Evolutionary conservation across 1,140 invertebrate genomes (phyloP).

Genomic region (Procambarus clarkii): DNA sequence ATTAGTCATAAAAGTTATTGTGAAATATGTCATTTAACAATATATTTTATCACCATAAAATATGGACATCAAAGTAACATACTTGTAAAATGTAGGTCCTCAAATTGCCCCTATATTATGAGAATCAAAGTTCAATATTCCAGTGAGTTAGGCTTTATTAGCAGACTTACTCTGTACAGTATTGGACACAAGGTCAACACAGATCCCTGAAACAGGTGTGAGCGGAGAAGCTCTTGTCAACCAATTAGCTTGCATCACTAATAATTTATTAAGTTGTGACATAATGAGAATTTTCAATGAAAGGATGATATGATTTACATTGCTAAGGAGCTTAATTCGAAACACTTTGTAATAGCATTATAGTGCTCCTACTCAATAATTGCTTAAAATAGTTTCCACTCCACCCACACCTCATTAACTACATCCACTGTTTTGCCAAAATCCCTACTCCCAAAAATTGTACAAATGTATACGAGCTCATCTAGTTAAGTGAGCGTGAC

Average conservation of each 20-base stretch:
- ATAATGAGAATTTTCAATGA: neutral
- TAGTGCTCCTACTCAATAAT: conserved; percentile 23
- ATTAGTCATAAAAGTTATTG: too few relatives aligned
- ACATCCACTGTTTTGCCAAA: conserved; percentile 46
- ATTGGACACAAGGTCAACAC: conserved; percentile 67
- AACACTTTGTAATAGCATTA: conserved; percentile 15
- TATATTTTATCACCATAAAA: too few relatives aligned
- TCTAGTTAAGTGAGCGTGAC: conserved; percentile 30
- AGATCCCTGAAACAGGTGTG: conserved; percentile 68
- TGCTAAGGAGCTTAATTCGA: conserved; percentile 7
- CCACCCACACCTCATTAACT: conserved; percentile 65
- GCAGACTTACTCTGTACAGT: conserved; percentile 67
- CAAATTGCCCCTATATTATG: too few relatives aligned
- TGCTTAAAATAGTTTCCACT: conserved; percentile 46
- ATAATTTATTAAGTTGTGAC: conserved; percentile 25
- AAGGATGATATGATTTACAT: conserved; percentile 36
- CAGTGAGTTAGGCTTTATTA: conserved; percentile 69
- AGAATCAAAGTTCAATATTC: neutral
- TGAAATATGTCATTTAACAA: too few relatives aligned
- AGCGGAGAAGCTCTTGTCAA: conserved; percentile 50
- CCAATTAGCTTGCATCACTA: conserved; percentile 4
- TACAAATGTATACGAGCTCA: conserved; percentile 52
- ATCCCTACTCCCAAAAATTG: conserved; percentile 56
- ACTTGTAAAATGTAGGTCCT: too few relatives aligned
- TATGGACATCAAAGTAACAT: too few relatives aligned